Base-by-base conservation (phyloP, 2,113 vertebrate genomes). In the Cynopterus brachyotis region DNA sequence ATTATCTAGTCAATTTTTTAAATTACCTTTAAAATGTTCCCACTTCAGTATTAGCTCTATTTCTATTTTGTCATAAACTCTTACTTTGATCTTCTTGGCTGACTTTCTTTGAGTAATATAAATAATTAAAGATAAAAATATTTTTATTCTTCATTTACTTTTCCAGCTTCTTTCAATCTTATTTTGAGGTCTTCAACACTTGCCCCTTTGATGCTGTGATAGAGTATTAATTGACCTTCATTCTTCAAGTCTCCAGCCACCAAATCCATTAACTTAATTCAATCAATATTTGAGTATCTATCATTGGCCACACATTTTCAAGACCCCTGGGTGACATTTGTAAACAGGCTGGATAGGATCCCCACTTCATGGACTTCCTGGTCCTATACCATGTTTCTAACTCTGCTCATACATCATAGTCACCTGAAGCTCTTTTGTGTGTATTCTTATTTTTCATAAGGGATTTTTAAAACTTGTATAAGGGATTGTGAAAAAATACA, bases 221-320 rank as follows among this genome's bases (percentile, higher is more conserved):
- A 40, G 67, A n/a, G 24, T 57, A 75, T 24, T 62, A 78, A 82
- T 62, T 94, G 80, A 75, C 66, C 45, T 12, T 26, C n/a, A 15
- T 9, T 35, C 62, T 62, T 95, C 8, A 45, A 67, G 67, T 45
- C 40, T 86, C 57, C 32, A 73, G 42, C 12, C 69, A 64, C 67
- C 16, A 75, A 50, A 92, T 64, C n/a, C 30, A 81, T 91, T 92
- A 30, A 30, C 22, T 73, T 55, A 85, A 91, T 79, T 78, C 10
- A 19, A 24, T 85, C 70, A 50, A 67, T 82, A 85, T 13, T 85
- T 55, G 81, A 93, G 22, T 55, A 70, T 26, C 35, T 92, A 53
- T 64, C 55, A 78, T 37, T 11, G 37, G 42, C 30, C 57, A 57
- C 3, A 3, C 28, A 26, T 30, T 83, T 30, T 60, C 57, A 64